Percentiles rank a stretch among this genome's conserved stretches.
Conservation (phyloP, 2,888 invertebrate species). For the Cinara cedri region DNA sequence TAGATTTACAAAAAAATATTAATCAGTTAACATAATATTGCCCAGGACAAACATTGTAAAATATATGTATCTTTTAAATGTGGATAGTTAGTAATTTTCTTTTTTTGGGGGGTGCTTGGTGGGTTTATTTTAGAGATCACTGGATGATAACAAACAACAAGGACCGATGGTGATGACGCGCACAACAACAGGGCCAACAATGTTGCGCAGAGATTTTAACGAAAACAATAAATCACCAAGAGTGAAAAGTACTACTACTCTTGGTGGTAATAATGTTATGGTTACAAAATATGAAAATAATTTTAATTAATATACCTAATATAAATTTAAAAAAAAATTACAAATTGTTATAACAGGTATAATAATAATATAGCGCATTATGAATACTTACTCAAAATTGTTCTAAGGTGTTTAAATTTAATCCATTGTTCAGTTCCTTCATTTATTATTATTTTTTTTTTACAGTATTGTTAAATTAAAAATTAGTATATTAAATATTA, state of each 20-base stretch:
- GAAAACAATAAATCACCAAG: conserved; percentile 1
- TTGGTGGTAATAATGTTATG: neutral
- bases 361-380: neutral
- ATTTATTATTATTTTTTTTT: conserved; percentile 50
- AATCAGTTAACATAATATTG: too few species aligned
- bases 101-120: neutral
- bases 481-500: conserved; percentile 13
- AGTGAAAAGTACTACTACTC: neutral
- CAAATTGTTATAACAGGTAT: neutral
- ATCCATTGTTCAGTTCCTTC: conserved; percentile 35
- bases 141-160: conserved; percentile 50
- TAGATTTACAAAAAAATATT: too few species aligned
- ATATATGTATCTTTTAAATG: too few species aligned
- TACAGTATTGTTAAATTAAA: conserved; percentile 30
- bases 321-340: conserved; percentile 12
- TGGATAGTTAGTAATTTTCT: neutral
- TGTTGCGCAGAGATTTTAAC: conserved; percentile 39
- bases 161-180: conserved; percentile 45
- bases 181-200: conserved; percentile 26
- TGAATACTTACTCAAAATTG: conserved; percentile 31
- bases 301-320: conserved; percentile 37
- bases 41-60: too few species aligned
- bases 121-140: conserved; percentile 36
- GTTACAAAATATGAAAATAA: conserved; percentile 35
- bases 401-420: conserved; percentile 52